Percentiles rank a stretch among this genome's conserved stretches.
Evolutionary conservation across 1,140 invertebrate species (phyloP).

Genomic region (Micrasema minimum): DNA sequence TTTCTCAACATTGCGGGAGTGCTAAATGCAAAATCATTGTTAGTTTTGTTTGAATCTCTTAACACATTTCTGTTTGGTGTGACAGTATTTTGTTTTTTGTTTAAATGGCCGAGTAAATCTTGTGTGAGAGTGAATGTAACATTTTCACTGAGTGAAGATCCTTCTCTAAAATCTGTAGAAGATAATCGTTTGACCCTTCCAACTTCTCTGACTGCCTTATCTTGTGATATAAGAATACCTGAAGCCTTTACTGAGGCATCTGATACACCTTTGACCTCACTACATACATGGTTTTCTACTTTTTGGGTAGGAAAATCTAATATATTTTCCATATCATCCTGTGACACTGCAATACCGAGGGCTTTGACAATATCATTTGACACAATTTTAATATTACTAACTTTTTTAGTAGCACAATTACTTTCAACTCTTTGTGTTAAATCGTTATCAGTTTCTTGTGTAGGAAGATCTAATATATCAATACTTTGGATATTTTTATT

Average conservation of each 20-base stretch:
- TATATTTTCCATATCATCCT: background rate
- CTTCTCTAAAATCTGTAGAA: background rate
- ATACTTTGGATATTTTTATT: background rate
- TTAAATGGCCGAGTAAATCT: conserved; percentile 1
- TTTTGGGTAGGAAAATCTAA: conserved; percentile 14
- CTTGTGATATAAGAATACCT: background rate
- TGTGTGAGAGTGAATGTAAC: background rate
- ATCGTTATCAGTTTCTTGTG: background rate
- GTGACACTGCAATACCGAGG: background rate
- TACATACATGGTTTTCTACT: background rate
- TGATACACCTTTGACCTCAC: no score
- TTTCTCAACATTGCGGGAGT: conserved; percentile 23
- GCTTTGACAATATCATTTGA: background rate
- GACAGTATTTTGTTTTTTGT: background rate
- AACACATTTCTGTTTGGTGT: conserved; percentile 26
- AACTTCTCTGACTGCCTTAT: background rate
- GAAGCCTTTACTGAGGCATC: background rate
- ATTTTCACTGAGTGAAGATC: background rate
- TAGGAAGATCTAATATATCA: background rate
- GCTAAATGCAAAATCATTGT: conserved; percentile 18
- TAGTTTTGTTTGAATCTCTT: conserved; percentile 1
- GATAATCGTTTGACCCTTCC: conserved; percentile 10
- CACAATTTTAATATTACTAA: background rate
- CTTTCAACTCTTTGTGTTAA: conserved; percentile 4
- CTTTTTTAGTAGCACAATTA: background rate